A percentile compares a stretch with the other conserved stretches of the same genome.
Evolutionary conservation across 1,140 invertebrate species (phyloP).

Genomic region (Conus betulinus): DNA sequence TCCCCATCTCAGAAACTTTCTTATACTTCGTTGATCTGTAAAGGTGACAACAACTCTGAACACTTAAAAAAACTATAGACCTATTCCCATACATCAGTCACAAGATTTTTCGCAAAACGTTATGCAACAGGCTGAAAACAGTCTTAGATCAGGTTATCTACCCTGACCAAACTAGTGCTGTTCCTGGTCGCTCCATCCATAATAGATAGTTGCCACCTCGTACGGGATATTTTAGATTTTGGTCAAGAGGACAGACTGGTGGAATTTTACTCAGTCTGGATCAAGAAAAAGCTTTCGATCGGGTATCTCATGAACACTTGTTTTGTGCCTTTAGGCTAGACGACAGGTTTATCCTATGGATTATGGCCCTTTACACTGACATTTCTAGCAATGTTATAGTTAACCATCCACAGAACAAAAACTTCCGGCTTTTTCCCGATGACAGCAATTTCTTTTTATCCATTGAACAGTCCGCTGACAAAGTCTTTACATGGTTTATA

Average conservation of each 20-base stretch:
- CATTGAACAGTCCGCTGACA: slow-evolving; percentile 33
- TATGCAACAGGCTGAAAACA: slow-evolving; percentile 19
- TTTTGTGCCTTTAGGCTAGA: slow-evolving; percentile 35
- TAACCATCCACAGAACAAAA: slow-evolving; percentile 41
- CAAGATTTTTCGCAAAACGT: slow-evolving; percentile 42
- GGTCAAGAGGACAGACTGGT: slow-evolving; percentile 22
- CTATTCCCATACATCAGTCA: slow-evolving; percentile 46
- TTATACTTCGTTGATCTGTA: slow-evolving; percentile 44
- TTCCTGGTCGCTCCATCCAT: slow-evolving; percentile 39
- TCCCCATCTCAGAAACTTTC: slow-evolving; percentile 37
- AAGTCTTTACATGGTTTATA: slow-evolving; percentile 38
- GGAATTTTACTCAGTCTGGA: slow-evolving; percentile 31
- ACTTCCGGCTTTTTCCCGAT: slow-evolving; percentile 53
- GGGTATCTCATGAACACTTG: slow-evolving; percentile 30
- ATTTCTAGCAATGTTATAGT: slow-evolving; percentile 19
- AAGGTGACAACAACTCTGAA: slow-evolving; percentile 41
- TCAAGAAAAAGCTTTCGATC: slow-evolving; percentile 41
- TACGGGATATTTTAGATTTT: slow-evolving; percentile 43
- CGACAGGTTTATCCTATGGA: slow-evolving; percentile 42
- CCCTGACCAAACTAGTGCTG: slow-evolving; percentile 42
- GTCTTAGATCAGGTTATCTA: slow-evolving; percentile 28
- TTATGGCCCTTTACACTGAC: slow-evolving; percentile 29
- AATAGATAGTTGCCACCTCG: slow-evolving; percentile 42
- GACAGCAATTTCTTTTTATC: slow-evolving; percentile 48
- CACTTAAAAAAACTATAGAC: slow-evolving; percentile 45